Evolutionary conservation across 2,888 invertebrate genomes (phyloP).

Genomic region (Diaprepes abbreviatus): DNA sequence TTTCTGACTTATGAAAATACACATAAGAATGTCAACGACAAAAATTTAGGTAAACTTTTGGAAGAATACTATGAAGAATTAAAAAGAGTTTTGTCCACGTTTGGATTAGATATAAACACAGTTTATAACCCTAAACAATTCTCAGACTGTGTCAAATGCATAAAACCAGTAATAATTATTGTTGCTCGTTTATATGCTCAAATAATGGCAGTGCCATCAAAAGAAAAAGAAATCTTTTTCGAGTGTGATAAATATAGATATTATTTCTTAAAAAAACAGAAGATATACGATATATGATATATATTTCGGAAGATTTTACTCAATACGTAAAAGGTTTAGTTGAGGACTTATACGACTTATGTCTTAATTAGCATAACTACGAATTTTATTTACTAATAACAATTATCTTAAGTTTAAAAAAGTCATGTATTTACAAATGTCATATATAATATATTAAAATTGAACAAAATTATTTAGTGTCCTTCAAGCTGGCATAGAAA

Average conservation of each 20-base stretch:
- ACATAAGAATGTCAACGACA: conserved; percentile 50
- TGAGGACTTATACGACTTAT: too few relatives aligned
- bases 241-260: not conserved
- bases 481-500: too few relatives aligned
- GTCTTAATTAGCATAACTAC: too few relatives aligned
- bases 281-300: too few relatives aligned
- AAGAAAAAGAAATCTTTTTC: conserved; percentile 14
- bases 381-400: too few relatives aligned
- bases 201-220: not conserved
- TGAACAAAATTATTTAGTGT: too few relatives aligned
- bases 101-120: conserved; percentile 45
- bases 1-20: conserved; percentile 59
- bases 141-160: conserved; percentile 50
- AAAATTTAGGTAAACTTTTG: conserved; percentile 47
- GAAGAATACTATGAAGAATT: conserved; percentile 53
- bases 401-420: too few relatives aligned
- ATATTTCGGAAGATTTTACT: too few relatives aligned
- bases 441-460: too few relatives aligned
- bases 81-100: conserved; percentile 37
- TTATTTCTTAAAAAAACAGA: conserved; percentile 1
- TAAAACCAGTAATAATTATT: conserved; percentile 11
- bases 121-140: conserved; percentile 52
- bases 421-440: too few relatives aligned
- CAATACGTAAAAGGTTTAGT: too few relatives aligned
- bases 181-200: conserved; percentile 3